Percentiles rank a stretch among this genome's conserved stretches.
phyloP scores from a whole-genome alignment of 2,797 vertebrate genomes.

The Kryptolebias ocellatus region DNA sequence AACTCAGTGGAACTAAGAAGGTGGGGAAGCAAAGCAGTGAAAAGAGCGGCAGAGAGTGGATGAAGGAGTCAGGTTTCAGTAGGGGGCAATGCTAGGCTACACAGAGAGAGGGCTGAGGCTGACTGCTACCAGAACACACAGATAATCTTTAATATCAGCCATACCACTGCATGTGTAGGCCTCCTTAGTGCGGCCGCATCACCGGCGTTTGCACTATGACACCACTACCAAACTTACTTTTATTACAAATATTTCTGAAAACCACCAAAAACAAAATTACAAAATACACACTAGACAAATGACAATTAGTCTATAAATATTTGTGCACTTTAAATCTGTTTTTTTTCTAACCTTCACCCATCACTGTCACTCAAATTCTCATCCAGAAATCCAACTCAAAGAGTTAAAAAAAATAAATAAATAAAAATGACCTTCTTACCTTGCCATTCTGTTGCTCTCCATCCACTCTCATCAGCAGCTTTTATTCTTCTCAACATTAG shows the following conservation, averaged over 20 bases:
- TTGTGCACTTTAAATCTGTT: no score
- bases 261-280: neutral
- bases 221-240: neutral
- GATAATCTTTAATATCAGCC: slow-evolving; percentile 40
- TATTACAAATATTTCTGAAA: neutral
- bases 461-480: slow-evolving; percentile 68
- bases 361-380: no score
- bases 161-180: neutral
- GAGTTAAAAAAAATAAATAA: no score
- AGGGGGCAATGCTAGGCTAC: slow-evolving; percentile 83
- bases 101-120: slow-evolving; percentile 53
- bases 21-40: slow-evolving; percentile 1
- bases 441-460: neutral
- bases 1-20: neutral
- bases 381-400: no score
- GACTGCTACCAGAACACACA: slow-evolving; percentile 36
- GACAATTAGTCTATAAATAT: no score
- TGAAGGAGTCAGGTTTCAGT: slow-evolving; percentile 76
- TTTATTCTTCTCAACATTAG: slow-evolving; percentile 71
- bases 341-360: no score
- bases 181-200: slow-evolving; percentile 6
- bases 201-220: slow-evolving; percentile 8
- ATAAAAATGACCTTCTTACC: neutral
- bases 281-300: no score
- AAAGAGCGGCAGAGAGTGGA: slow-evolving; percentile 22